phyloP scores from a whole-genome alignment of 2,113 vertebrate species.

The Todiramphus chloris region DNA sequence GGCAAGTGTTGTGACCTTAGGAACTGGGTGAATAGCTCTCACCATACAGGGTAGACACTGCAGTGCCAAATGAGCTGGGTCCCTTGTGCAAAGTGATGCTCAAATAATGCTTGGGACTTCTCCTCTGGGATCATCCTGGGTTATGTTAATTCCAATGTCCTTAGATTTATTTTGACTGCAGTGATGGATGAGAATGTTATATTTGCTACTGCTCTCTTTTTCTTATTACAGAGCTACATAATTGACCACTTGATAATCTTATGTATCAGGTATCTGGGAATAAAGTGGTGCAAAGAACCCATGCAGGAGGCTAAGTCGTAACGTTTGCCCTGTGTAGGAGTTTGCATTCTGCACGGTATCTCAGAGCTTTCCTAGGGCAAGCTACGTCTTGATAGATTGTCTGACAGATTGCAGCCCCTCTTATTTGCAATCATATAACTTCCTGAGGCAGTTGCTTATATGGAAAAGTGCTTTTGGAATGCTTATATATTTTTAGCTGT shows the following conservation, averaged over 20 bases:
- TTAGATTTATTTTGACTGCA: background rate
- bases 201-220: background rate
- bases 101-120: background rate
- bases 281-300: background rate
- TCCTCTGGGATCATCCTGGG: background rate
- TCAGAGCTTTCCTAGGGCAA: background rate
- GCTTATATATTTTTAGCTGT: slow-evolving; percentile 58
- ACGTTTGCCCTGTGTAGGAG: background rate
- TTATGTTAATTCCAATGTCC: background rate
- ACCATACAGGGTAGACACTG: background rate
- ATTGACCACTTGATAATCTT: background rate
- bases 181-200: background rate
- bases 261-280: background rate
- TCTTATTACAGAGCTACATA: background rate
- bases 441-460: slow-evolving; percentile 52
- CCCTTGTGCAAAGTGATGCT: background rate
- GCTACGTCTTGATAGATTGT: background rate
- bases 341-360: background rate
- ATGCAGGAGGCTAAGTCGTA: background rate
- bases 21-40: background rate
- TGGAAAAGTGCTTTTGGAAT: slow-evolving; percentile 61
- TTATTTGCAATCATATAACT: slow-evolving; percentile 17
- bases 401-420: slow-evolving; percentile 28
- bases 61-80: background rate
- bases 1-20: background rate